Conservation (phyloP, 2,797 vertebrate genomes). For the Serranus cabrilla region DNA sequence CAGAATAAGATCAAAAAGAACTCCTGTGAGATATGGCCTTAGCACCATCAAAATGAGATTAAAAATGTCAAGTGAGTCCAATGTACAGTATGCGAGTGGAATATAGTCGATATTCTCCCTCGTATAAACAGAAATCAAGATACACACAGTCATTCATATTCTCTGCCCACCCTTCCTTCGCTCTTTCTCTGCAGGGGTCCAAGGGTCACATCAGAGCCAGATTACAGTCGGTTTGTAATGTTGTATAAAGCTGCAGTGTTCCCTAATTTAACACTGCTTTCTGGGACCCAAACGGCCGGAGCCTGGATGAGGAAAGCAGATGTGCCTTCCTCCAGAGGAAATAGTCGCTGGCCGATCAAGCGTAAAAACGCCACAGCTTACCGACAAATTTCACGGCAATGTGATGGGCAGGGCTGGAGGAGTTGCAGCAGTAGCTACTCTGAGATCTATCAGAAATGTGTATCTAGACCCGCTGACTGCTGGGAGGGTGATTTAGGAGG, state of each 20-base stretch:
- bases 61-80: constrained; percentile 87
- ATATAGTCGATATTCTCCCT: constrained; percentile 38
- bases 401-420: constrained; percentile 44
- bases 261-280: constrained; percentile 74
- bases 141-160: constrained; percentile 23
- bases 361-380: constrained; percentile 63
- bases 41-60: constrained; percentile 89
- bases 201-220: constrained; percentile 68
- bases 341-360: constrained; percentile 66
- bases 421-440: constrained; percentile 18
- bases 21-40: constrained; percentile 63
- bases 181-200: constrained; percentile 17
- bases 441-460: constrained; percentile 46
- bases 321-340: constrained; percentile 77
- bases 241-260: constrained; percentile 71
- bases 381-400: constrained; percentile 48
- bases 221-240: constrained; percentile 64
- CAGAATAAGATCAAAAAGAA: constrained; percentile 72
- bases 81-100: constrained; percentile 51
- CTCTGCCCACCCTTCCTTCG: constrained; percentile 9
- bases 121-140: constrained; percentile 53
- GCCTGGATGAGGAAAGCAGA: constrained; percentile 80
- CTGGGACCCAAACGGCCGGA: constrained; percentile 68
- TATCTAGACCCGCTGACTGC: constrained; percentile 46
- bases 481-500: constrained; percentile 59